Evolutionary conservation across 2,888 invertebrate genomes (phyloP).

Genomic region (Apodemia duryi): DNA sequence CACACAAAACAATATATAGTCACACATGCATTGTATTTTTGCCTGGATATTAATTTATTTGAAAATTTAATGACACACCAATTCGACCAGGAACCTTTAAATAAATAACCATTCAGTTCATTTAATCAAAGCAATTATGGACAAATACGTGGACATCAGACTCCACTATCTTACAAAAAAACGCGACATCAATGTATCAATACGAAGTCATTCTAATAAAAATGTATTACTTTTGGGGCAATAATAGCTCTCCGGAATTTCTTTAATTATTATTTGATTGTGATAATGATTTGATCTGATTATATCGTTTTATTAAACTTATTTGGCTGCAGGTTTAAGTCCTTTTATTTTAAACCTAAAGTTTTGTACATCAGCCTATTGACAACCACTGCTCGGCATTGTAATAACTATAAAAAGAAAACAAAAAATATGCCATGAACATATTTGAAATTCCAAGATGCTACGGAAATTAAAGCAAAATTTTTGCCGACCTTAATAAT

Average conservation of each 20-base stretch:
- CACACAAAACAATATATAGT: background rate
- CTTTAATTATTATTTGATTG: too few species aligned
- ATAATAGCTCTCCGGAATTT: background rate
- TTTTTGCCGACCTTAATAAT: too few species aligned
- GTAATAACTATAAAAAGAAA: too few species aligned
- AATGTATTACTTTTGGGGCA: background rate
- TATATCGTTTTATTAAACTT: too few species aligned
- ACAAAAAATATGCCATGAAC: too few species aligned
- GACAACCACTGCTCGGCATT: too few species aligned
- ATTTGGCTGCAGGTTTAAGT: too few species aligned
- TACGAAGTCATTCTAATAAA: background rate
- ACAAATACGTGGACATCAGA: background rate
- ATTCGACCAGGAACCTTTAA: background rate
- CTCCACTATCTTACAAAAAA: constrained; percentile 9
- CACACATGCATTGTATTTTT: background rate
- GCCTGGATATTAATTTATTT: background rate
- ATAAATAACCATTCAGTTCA: background rate
- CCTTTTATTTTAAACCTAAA: too few species aligned
- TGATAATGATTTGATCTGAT: too few species aligned
- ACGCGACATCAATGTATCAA: background rate
- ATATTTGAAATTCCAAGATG: too few species aligned
- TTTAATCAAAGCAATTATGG: background rate
- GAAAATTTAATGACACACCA: background rate
- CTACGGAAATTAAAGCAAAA: too few species aligned
- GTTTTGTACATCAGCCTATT: too few species aligned